A percentile compares a stretch with the other conserved stretches of the same genome.
Evolutionary conservation across 2,113 vertebrate species (phyloP).

Genomic region (Zootoca vivipara): DNA sequence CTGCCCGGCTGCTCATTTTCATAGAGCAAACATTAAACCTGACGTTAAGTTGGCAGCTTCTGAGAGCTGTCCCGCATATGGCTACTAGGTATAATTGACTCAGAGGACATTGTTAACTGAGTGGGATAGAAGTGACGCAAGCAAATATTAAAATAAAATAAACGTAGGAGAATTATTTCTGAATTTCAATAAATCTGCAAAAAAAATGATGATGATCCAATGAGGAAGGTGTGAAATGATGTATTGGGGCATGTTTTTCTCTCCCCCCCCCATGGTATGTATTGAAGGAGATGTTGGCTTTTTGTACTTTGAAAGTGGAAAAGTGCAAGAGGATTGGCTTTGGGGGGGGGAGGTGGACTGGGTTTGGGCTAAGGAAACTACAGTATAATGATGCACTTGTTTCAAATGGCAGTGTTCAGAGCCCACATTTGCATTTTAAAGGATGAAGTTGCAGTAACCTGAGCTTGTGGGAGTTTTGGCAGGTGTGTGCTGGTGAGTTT

Average conservation of each 20-base stretch:
- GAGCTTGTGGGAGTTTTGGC: slow-evolving; percentile 8
- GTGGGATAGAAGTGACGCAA: too few relatives aligned
- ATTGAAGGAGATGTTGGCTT: too few relatives aligned
- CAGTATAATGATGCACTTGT: slow-evolving; percentile 22
- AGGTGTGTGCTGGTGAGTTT: background rate
- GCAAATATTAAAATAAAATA: too few relatives aligned
- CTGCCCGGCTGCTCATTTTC: background rate
- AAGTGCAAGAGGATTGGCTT: background rate
- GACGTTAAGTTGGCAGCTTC: background rate
- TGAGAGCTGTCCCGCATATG: background rate
- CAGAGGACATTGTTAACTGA: background rate
- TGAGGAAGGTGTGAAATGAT: background rate
- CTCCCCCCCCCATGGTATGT: too few relatives aligned
- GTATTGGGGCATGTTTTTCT: background rate
- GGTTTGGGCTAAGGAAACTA: background rate
- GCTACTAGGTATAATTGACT: background rate
- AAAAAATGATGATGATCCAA: background rate
- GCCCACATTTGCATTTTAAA: background rate
- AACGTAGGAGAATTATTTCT: background rate
- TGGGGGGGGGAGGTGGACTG: background rate
- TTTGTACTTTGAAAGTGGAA: background rate
- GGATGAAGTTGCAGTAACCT: slow-evolving; percentile 3
- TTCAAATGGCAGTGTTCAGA: background rate
- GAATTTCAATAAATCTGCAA: background rate
- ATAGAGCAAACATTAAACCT: background rate